Evolutionary conservation across 2,797 vertebrate genomes (phyloP).

Genomic region (Neosilurus hyrtlii): DNA sequence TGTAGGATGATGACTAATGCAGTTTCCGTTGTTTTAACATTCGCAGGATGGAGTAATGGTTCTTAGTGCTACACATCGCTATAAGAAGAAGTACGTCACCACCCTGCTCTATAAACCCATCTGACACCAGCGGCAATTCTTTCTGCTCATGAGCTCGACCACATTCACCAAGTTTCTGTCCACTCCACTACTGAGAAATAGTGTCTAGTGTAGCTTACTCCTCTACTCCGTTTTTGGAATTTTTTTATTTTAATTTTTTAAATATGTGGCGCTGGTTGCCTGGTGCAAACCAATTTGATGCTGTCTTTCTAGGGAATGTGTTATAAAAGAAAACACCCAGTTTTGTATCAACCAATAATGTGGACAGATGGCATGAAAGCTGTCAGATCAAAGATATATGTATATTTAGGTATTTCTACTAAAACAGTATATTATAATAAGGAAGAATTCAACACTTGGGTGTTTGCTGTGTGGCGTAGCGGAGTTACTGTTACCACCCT

Average conservation of each 20-base stretch:
- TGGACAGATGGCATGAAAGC: not conserved
- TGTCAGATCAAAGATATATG: not conserved
- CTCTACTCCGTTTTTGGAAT: not conserved
- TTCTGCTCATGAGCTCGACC: not conserved
- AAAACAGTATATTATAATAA: not conserved
- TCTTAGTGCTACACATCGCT: slow-evolving; percentile 93
- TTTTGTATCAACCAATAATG: not conserved
- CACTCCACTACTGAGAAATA: slow-evolving; percentile 8
- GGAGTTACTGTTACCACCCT: too few species aligned
- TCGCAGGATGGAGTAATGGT: slow-evolving; percentile 93
- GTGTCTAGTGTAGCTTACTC: slow-evolving; percentile 23
- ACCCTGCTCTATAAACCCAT: slow-evolving; percentile 97
- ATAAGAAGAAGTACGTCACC: slow-evolving; percentile 99
- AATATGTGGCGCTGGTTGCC: slow-evolving; percentile 12
- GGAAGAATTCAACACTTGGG: not conserved
- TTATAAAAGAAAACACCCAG: not conserved
- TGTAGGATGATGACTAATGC: not conserved
- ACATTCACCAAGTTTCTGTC: not conserved
- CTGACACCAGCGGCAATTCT: slow-evolving; percentile 56
- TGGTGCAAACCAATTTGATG: not conserved
- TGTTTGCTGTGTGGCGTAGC: not conserved
- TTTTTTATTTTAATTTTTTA: not conserved
- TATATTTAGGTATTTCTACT: not conserved
- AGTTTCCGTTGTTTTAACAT: slow-evolving; percentile 6
- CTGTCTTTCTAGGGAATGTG: not conserved